These are phyloP conservation scores for Enteromius afrohamiltoni DNA, from an alignment of 2,797 vertebrate species.

Conservation along the genomic window DNA sequence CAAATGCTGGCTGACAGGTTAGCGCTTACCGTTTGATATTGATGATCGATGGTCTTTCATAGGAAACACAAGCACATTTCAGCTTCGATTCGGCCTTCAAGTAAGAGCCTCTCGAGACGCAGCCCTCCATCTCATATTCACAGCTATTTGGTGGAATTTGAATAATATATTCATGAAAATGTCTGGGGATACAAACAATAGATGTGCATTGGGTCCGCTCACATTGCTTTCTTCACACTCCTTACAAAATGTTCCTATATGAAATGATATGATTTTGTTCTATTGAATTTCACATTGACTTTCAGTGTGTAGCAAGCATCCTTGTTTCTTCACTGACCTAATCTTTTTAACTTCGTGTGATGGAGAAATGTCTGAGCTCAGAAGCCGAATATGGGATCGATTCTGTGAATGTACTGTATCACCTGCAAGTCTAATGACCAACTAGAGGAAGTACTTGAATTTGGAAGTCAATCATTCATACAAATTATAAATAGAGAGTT, in stretches of 20 bases:
- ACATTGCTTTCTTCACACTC: slow-evolving; percentile 51
- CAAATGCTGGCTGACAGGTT: slow-evolving; percentile 35
- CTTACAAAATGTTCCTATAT: slow-evolving; percentile 47
- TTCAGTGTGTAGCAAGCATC: slow-evolving; percentile 55
- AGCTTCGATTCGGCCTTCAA: neutral
- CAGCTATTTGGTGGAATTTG: slow-evolving; percentile 41
- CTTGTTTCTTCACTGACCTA: slow-evolving; percentile 48
- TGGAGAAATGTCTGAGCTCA: slow-evolving; percentile 2
- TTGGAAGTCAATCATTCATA: slow-evolving; percentile 65
- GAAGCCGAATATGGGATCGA: slow-evolving; percentile 65
- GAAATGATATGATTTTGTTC: slow-evolving; percentile 60
- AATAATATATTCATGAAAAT: slow-evolving; percentile 62
- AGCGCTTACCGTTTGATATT: slow-evolving; percentile 23
- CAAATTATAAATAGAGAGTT: slow-evolving; percentile 1
- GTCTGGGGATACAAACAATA: slow-evolving; percentile 30
- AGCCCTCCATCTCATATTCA: slow-evolving; percentile 15
- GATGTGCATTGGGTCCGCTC: slow-evolving; percentile 39
- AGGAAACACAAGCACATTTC: slow-evolving; percentile 19
- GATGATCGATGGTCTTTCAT: slow-evolving; percentile 39
- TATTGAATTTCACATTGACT: slow-evolving; percentile 57
- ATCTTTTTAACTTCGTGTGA: slow-evolving; percentile 59
- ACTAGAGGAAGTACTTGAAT: slow-evolving; percentile 65
- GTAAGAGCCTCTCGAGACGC: neutral
- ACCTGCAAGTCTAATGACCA: slow-evolving; percentile 73
- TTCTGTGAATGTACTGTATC: slow-evolving; percentile 39